Percentiles rank a stretch among this genome's conserved stretches.
phyloP scores from a whole-genome alignment of 2,888 invertebrate species.

The Stenurella melanura region DNA sequence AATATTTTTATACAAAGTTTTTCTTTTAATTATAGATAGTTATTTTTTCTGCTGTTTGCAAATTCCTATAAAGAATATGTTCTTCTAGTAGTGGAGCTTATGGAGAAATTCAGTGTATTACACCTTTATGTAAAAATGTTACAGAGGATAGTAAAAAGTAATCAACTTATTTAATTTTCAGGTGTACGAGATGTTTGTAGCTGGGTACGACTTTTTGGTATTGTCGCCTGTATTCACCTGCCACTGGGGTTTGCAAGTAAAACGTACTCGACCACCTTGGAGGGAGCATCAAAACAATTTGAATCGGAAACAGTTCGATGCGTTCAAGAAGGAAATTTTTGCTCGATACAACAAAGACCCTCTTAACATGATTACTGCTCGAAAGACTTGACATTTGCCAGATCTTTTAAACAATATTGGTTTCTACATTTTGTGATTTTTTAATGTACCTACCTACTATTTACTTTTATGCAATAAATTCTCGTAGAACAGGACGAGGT shows the following conservation, averaged over 20 bases:
- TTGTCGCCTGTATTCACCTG: constrained; percentile 92
- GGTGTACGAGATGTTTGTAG: constrained; percentile 95
- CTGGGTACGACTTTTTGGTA: constrained; percentile 91
- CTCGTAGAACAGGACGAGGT: not conserved
- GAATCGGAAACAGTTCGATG: constrained; percentile 88
- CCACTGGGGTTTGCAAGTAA: constrained; percentile 91
- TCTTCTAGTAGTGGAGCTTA: too few relatives aligned
- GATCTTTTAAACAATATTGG: constrained; percentile 18
- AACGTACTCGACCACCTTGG: constrained; percentile 87
- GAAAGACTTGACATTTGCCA: constrained; percentile 27
- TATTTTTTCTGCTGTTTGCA: too few relatives aligned
- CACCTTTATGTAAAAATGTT: too few relatives aligned
- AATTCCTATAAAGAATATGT: too few relatives aligned
- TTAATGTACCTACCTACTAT: constrained; percentile 11
- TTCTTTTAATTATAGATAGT: too few relatives aligned
- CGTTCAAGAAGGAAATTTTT: constrained; percentile 88
- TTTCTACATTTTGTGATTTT: constrained; percentile 13
- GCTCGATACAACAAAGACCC: constrained; percentile 85
- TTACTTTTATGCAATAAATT: constrained; percentile 16
- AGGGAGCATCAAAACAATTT: constrained; percentile 89
- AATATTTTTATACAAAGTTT: too few relatives aligned
- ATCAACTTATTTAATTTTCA: constrained; percentile 70
- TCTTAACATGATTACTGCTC: constrained; percentile 72
- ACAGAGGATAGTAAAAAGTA: not conserved
- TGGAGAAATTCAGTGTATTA: too few relatives aligned